Percentiles rank a stretch among this genome's conserved stretches.
Evolutionary conservation across 2,797 vertebrate species (phyloP).

Genomic region (Alfaro cultratus): DNA sequence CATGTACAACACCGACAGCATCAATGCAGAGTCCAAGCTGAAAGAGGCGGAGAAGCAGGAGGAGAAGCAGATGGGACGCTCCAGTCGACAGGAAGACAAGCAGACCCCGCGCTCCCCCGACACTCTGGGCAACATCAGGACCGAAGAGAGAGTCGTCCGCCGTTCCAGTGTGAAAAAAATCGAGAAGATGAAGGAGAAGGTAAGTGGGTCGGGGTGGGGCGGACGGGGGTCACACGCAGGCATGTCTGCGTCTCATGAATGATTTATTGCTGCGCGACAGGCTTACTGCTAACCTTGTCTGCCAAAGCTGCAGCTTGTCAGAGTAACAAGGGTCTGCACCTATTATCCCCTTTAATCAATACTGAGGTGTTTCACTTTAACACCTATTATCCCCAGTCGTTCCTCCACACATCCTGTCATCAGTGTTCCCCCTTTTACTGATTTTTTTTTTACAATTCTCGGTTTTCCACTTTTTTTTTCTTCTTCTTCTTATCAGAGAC

Average conservation of each 20-base stretch:
- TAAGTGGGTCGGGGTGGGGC: constrained; percentile 45
- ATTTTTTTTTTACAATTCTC: not conserved
- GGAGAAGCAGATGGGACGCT: constrained; percentile 97
- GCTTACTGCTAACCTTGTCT: constrained; percentile 57
- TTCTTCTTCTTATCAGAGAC: constrained; percentile 81
- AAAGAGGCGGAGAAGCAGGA: constrained; percentile 99
- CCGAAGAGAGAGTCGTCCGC: constrained; percentile 93
- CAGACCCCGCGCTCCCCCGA: constrained; percentile 95
- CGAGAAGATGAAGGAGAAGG: constrained; percentile 99
- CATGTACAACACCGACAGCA: constrained; percentile 98
- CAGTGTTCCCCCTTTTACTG: constrained; percentile 6
- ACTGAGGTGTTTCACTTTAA: constrained; percentile 46
- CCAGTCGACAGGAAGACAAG: constrained; percentile 90
- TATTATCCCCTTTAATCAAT: constrained; percentile 67
- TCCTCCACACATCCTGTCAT: constrained; percentile 9
- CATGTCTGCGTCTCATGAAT: constrained; percentile 49
- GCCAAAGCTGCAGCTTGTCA: constrained; percentile 56
- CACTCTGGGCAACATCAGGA: constrained; percentile 87
- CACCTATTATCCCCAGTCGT: constrained; percentile 32
- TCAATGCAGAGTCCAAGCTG: constrained; percentile 96
- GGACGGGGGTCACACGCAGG: constrained; percentile 24
- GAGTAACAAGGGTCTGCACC: constrained; percentile 34
- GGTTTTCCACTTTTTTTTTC: not conserved
- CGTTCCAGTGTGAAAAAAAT: constrained; percentile 98
- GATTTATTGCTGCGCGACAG: constrained; percentile 51